These are phyloP conservation scores for Dendrolimus punctatus DNA, from an alignment of 1,140 invertebrate species.

Conservation along the genomic window DNA sequence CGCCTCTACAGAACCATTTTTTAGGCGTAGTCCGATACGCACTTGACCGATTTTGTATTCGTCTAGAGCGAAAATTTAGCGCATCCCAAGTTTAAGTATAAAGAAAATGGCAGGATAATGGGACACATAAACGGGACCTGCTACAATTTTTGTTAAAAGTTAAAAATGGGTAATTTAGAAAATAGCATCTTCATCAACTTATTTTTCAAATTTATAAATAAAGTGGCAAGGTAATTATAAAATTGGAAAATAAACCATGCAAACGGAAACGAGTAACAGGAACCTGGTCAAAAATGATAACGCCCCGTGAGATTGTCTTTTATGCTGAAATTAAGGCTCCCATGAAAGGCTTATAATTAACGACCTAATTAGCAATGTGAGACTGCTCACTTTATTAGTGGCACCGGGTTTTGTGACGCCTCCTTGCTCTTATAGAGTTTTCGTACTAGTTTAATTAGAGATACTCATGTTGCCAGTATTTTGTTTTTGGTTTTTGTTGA, in stretches of 20 bases:
- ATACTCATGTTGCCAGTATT: constrained; percentile 39
- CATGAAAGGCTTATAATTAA: constrained; percentile 67
- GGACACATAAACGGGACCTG: too few relatives aligned
- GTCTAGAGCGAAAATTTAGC: too few relatives aligned
- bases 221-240: neutral
- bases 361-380: constrained; percentile 65
- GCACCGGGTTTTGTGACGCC: constrained; percentile 45
- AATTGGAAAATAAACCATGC: constrained; percentile 11
- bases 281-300: constrained; percentile 54
- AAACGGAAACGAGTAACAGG: constrained; percentile 34
- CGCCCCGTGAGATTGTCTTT: constrained; percentile 38
- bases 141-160: too few relatives aligned
- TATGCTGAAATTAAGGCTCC: constrained; percentile 63
- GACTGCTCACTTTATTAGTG: constrained; percentile 59
- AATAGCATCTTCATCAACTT: too few relatives aligned
- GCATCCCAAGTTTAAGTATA: too few relatives aligned
- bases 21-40: too few relatives aligned
- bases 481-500: too few relatives aligned
- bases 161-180: too few relatives aligned
- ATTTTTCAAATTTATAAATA: neutral
- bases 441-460: constrained; percentile 64
- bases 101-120: too few relatives aligned
- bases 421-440: constrained; percentile 59
- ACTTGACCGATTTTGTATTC: too few relatives aligned
- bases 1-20: too few relatives aligned